Evolutionary conservation across 2,888 invertebrate genomes (phyloP).

Genomic region (Drosophila kuntzei): DNA sequence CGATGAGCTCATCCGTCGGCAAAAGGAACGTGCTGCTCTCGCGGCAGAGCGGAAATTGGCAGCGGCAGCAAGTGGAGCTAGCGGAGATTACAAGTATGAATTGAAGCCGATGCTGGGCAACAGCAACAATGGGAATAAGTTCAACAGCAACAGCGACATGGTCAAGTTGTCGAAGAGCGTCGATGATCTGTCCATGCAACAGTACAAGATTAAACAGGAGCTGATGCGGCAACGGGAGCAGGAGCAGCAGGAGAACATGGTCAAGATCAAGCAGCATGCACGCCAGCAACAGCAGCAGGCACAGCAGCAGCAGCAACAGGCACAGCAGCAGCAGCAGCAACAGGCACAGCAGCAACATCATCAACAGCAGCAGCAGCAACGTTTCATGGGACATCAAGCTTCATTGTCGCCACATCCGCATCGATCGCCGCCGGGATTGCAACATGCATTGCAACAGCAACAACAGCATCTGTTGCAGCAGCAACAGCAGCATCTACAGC

Average conservation of each 20-base stretch:
- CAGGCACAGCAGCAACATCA: constrained; percentile 71
- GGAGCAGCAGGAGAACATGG: constrained; percentile 83
- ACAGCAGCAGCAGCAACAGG: constrained; percentile 62
- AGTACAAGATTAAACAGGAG: constrained; percentile 82
- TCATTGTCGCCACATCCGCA: constrained; percentile 76
- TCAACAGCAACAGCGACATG: constrained; percentile 76
- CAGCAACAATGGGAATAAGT: constrained; percentile 73
- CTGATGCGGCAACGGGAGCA: constrained; percentile 81
- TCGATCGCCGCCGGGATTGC: constrained; percentile 72
- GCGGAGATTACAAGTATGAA: constrained; percentile 80
- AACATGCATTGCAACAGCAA: constrained; percentile 77
- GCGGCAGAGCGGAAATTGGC: constrained; percentile 77
- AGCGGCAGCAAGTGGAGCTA: constrained; percentile 64
- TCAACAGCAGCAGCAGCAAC: constrained; percentile 74
- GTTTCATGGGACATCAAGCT: constrained; percentile 69
- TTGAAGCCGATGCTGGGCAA: constrained; percentile 81
- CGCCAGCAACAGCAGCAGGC: constrained; percentile 82
- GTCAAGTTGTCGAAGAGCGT: constrained; percentile 83
- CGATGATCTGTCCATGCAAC: constrained; percentile 82
- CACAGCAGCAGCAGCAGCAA: constrained; percentile 69
- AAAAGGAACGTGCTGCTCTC: constrained; percentile 81
- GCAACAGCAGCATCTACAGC: constrained; percentile 58
- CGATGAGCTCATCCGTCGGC: constrained; percentile 83
- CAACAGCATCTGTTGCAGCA: constrained; percentile 67
- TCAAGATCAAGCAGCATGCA: constrained; percentile 83